Base-by-base conservation (phyloP, 2,888 invertebrate species). In the Orthosia incerta region DNA sequence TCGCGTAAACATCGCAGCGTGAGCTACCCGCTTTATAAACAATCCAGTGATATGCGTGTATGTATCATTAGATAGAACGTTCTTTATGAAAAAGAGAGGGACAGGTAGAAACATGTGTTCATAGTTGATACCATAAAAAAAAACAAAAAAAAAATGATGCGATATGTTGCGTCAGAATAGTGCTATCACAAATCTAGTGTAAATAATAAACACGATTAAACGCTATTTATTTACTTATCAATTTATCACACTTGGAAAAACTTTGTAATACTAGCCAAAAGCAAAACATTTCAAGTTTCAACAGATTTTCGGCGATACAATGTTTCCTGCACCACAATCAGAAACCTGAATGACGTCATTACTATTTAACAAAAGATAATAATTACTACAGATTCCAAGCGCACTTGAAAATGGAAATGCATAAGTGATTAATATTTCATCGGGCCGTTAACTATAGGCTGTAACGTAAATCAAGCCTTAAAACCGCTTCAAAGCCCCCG, bases 371-470 rank as follows among this genome's bases (percentile, higher is more conserved):
- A n/a, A 70, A 45, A 65, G n/a, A n/a, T n/a, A 76, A n/a, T 50
- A 65, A 51, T 46, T 56, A 56, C 23, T 55, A 18, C 31, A 66
- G n/a, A 46, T 67, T 12, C 16, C 50, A 59, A 62, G 50, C 51
- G 23, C 50, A 63, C 31, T 65, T 72, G 20, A 69, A 67, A 72
- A 79, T 71, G 69, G 50, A 63, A 80, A 67, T 81, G 48, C 57
- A 56, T 59, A 63, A 69, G 20, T 71, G 53, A 83, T 80, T 83
- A 80, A 83, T 80, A 76, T 76, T 80, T 83, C 60, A 84, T 69
- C 60, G n/a, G 11, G n/a, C 31, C 62, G 60, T 73, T 73, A 66
- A 69, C 60, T 76, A 59, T 73, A 75, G 74, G 0, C 26, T 26
- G 67, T 61, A 66, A 80, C 56, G 72, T 80, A 84, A 80, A 82